These are phyloP conservation scores for Xylocampa areola DNA, from an alignment of 2,888 invertebrate species.

Conservation along the genomic window DNA sequence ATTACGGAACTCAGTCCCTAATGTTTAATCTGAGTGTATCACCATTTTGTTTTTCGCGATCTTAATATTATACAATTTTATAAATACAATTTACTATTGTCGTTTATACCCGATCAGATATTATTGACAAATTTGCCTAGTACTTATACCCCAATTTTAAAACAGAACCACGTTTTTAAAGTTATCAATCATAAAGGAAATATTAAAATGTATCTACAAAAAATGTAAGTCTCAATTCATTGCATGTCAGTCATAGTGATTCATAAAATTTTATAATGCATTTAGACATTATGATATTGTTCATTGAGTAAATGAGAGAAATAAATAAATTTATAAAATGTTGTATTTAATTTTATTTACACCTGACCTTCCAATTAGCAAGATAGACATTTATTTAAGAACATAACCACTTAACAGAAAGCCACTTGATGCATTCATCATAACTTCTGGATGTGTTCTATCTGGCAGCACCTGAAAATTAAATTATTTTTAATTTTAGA, in stretches of 20 bases:
- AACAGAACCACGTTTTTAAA: slow-evolving; percentile 34
- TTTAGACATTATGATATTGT: slow-evolving; percentile 77
- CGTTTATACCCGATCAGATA: slow-evolving; percentile 53
- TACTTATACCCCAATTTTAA: slow-evolving; percentile 50
- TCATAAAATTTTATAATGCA: slow-evolving; percentile 77
- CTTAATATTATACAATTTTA: slow-evolving; percentile 56
- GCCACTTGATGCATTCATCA: slow-evolving; percentile 96
- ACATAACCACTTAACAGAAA: slow-evolving; percentile 94
- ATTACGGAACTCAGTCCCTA: slow-evolving; percentile 35
- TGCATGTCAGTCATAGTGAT: slow-evolving; percentile 70
- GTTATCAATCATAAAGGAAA: slow-evolving; percentile 24
- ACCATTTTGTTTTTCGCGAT: slow-evolving; percentile 55
- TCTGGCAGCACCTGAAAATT: slow-evolving; percentile 91
- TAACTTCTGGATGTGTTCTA: slow-evolving; percentile 98
- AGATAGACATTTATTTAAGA: slow-evolving; percentile 73
- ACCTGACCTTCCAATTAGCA: slow-evolving; percentile 13
- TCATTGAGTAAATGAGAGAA: slow-evolving; percentile 78
- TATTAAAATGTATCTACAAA: slow-evolving; percentile 46
- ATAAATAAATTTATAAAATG: slow-evolving; percentile 76
- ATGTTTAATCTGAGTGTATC: slow-evolving; percentile 49
- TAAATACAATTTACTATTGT: slow-evolving; percentile 57
- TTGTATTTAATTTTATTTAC: slow-evolving; percentile 54
- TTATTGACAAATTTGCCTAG: no score
- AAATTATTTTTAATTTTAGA: no score
- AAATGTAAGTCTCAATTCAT: slow-evolving; percentile 62